phyloP scores from a whole-genome alignment of 2,888 invertebrate genomes.

The Cecidostiba fungosa region DNA sequence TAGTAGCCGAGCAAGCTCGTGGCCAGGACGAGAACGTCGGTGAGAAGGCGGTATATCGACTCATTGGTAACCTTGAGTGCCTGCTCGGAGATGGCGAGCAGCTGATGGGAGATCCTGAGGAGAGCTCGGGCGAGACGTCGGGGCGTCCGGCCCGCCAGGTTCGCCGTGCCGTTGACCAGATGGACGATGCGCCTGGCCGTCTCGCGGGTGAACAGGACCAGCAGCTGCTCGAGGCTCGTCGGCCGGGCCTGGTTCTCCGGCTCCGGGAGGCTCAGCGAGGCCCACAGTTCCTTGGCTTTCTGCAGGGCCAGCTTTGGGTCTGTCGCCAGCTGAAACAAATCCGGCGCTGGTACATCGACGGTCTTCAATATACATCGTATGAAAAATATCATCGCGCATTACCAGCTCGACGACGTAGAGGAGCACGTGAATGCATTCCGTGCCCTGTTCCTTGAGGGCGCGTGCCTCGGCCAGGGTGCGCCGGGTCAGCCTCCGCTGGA shows the following conservation, averaged over 20 bases:
- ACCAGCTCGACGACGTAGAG: constrained; percentile 91
- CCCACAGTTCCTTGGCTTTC: constrained; percentile 88
- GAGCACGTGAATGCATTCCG: constrained; percentile 88
- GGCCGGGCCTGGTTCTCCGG: constrained; percentile 93
- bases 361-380: too few relatives aligned
- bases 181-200: constrained; percentile 89
- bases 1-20: background rate
- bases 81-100: constrained; percentile 84
- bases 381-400: constrained; percentile 70
- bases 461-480: constrained; percentile 90
- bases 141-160: constrained; percentile 83
- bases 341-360: background rate
- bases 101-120: constrained; percentile 80
- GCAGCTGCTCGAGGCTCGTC: constrained; percentile 88
- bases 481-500: constrained; percentile 88
- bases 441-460: constrained; percentile 89
- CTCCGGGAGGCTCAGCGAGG: constrained; percentile 87
- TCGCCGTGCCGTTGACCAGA: constrained; percentile 87
- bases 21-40: constrained; percentile 29
- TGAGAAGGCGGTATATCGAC: constrained; percentile 42
- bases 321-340: constrained; percentile 84
- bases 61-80: constrained; percentile 83
- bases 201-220: constrained; percentile 89
- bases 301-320: constrained; percentile 89
- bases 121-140: constrained; percentile 71